Base-by-base conservation (phyloP, 2,113 vertebrate genomes). In the Periophthalmodon schlosseri region DNA sequence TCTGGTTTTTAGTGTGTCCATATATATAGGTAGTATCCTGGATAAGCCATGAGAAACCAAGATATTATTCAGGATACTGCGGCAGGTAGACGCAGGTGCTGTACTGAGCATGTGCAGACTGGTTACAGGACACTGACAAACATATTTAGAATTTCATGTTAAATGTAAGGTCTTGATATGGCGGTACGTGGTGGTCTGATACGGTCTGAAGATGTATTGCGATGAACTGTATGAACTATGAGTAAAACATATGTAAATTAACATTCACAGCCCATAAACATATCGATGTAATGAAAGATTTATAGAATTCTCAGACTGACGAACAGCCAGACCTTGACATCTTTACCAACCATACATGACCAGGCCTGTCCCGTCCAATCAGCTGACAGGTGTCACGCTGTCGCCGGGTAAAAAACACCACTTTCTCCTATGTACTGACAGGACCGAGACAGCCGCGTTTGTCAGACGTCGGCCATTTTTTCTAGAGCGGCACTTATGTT, bases 391-490 rank as follows among this genome's bases (percentile, higher is more conserved):
- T 87, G 87, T 86, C 87, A 84, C 65, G 70, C 61, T 75, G 75
- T 86, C 81, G 80, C 18, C 47, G 67, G 50, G 34, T 61, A 36
- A 71, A 65, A 75, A 64, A 72, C 24, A 54, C 13, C 68, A 2
- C 23, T 39, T 74, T 73, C 72, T 74, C 78, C 75, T 76, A 44
- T 57, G 28, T 65, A 8, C 33, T 86, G 87, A 88, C 84, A 73
- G 14, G 63, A 47, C 3, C 64, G 44, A 77, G 88, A 89, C 86
- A 86, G 84, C 71, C 64, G 9, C 81, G 78, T 86, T 84, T 84
- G 82, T 89, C 81, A 84, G 74, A 36, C 56, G 56, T 76, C 68
- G 78, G 69, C 75, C 69, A 64, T 76, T 84, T 57, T 57, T 57
- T 77, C 73, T 80, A 57, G 39, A 70, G n/a, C 79, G 68, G 68